These are phyloP conservation scores for Dichetophora obliterata DNA, from an alignment of 2,888 invertebrate species.

Conservation along the genomic window DNA sequence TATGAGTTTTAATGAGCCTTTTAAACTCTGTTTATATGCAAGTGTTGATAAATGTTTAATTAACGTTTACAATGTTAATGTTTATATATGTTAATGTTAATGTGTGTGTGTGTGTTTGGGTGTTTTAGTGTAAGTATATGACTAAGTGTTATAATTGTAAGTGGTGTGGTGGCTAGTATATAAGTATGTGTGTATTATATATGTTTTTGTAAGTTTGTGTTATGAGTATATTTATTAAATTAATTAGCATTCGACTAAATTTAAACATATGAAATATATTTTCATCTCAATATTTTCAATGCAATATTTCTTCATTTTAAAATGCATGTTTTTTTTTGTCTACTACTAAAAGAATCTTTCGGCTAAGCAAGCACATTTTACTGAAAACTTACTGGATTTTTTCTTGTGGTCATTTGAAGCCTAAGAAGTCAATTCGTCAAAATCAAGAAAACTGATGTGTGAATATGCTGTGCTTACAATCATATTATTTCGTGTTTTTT, in stretches of 20 bases:
- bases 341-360: constrained; percentile 4
- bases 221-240: constrained; percentile 32
- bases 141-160: constrained; percentile 26
- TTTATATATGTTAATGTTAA: constrained; percentile 18
- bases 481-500: too few species aligned
- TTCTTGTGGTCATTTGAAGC: too few species aligned
- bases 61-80: constrained; percentile 30
- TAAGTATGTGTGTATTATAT: constrained; percentile 10
- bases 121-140: constrained; percentile 36
- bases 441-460: too few species aligned
- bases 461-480: too few species aligned
- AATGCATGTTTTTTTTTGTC: constrained; percentile 44
- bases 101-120: constrained; percentile 41
- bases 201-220: constrained; percentile 14
- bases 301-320: constrained; percentile 42
- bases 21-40: constrained; percentile 14
- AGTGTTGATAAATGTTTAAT: constrained; percentile 22
- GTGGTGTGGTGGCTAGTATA: constrained; percentile 6
- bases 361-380: too few species aligned
- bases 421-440: too few species aligned
- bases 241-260: constrained; percentile 35
- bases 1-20: constrained; percentile 5
- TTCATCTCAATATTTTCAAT: constrained; percentile 3
- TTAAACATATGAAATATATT: constrained; percentile 10
- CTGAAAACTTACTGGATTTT: too few species aligned